Conservation (phyloP, 2,797 vertebrate genomes). For the Girardinus metallicus region DNA sequence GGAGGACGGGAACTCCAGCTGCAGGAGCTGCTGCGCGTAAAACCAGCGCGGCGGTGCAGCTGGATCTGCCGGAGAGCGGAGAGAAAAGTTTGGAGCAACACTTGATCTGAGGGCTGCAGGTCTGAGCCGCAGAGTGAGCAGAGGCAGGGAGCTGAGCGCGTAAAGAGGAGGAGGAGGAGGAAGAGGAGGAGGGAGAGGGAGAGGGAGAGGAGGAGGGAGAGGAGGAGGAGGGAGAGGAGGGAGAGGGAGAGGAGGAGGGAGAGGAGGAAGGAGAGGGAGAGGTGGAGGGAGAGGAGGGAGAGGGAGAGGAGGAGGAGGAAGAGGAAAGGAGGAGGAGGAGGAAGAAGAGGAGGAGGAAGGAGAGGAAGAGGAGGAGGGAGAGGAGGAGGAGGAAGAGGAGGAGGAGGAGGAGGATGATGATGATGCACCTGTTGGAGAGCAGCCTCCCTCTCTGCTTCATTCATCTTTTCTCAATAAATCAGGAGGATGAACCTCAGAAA, state of each 20-base stretch:
- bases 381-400: background rate
- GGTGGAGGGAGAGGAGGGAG: background rate
- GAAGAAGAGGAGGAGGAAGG: conserved; percentile 19
- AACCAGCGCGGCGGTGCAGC: conserved; percentile 15
- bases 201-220: conserved; percentile 3
- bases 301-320: background rate
- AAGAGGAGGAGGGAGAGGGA: background rate
- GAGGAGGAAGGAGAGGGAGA: conserved; percentile 15
- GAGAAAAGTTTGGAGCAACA: background rate
- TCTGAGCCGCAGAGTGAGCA: background rate
- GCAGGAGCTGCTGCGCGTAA: conserved; percentile 50
- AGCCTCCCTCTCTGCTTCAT: background rate
- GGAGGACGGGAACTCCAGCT: background rate
- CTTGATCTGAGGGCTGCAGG: background rate
- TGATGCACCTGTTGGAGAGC: conserved; percentile 7
- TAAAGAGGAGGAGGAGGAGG: conserved; percentile 20
- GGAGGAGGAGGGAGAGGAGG: conserved; percentile 7
- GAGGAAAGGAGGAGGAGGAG: too few relatives aligned
- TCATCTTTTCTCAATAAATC: background rate
- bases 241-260: conserved; percentile 1
- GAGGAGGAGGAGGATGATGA: conserved; percentile 17
- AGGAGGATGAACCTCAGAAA: background rate
- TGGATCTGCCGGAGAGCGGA: background rate
- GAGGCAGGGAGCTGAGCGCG: conserved; percentile 31
- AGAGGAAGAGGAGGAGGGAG: conserved; percentile 1